Base-by-base conservation (phyloP, 2,888 invertebrate species). In the Drosophila recens region DNA sequence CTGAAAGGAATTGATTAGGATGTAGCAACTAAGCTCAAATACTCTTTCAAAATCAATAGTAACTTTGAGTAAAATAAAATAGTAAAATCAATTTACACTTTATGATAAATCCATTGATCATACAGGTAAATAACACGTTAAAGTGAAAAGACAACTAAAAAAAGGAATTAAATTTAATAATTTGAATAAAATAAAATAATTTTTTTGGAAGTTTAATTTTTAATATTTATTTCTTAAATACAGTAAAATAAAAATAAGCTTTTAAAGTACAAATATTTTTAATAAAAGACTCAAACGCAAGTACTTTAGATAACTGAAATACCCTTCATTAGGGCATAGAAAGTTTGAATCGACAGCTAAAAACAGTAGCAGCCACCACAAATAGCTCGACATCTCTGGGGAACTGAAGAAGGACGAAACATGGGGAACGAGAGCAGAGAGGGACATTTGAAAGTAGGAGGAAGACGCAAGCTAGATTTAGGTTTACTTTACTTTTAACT, bases 331-430 rank as follows among this genome's bases (percentile, higher is more conserved):
- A 13, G 46, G n/a, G 40, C 43, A 57, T 43, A 11, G 30, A 13
- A 52, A 33, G 43, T 36, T 46, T 45, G 53, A 64, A 67, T 59
- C 33, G 13, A 10, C 15, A 54, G 58, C 58, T 34, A 43, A 33
- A 66, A 61, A 45, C 61, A 56, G 51, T 10, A 54, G 30, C 45
- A 73, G 51, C n/a, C 43, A 57, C 53, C 23, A 53, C 23, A 73
- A 72, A 75, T 54, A 63, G 69, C 72, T 68, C n/a, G 36, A 36
- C 75, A 53, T 68, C 75, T 61, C 57, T 30, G 3, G 69, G 58
- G 62, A 66, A 9, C 38, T 20, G 11, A 6, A 33, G 11, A 4
- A 33, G n/a, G 38, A 56, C 46, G 30, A 46, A 40, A 15, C 9
- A n/a, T 34, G 70, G n/a, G 17, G 58, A 34, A n/a, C 30, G 36